These are phyloP conservation scores for Callitettix versicolor DNA, from an alignment of 1,140 invertebrate genomes.

Conservation along the genomic window DNA sequence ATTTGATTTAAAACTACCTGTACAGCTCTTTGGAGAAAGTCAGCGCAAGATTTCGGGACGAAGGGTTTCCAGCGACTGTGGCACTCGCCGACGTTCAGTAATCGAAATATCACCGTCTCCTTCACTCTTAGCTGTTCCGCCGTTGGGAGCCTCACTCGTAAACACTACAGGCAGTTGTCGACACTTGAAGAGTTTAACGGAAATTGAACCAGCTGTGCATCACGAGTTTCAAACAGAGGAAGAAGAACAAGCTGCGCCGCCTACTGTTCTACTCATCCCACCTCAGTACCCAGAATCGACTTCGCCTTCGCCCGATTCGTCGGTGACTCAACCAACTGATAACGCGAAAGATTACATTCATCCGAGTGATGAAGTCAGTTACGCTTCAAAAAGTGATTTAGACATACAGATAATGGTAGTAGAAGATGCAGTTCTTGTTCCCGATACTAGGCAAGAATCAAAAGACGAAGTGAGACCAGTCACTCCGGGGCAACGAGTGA, in stretches of 20 bases:
- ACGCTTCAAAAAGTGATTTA: conserved; percentile 10
- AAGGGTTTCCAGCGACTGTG: conserved; percentile 9
- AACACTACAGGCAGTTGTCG: neutral
- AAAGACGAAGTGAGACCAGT: neutral
- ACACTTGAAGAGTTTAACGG: neutral
- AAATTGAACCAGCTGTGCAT: neutral
- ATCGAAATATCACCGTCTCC: neutral
- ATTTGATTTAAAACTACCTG: neutral
- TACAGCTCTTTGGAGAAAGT: conserved; percentile 6
- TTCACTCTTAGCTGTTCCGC: conserved; percentile 5
- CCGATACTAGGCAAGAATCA: neutral
- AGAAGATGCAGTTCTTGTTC: neutral
- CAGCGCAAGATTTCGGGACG: neutral
- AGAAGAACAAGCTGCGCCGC: conserved; percentile 19
- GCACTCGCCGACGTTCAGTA: neutral
- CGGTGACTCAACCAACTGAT: neutral
- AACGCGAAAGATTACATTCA: neutral
- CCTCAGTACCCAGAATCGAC: conserved; percentile 22
- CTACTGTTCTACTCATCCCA: conserved; percentile 25
- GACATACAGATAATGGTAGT: conserved; percentile 15
- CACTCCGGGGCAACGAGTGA: conserved; percentile 18
- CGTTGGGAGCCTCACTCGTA: neutral
- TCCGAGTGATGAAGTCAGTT: conserved; percentile 7
- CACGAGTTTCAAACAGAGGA: neutral
- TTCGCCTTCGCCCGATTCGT: conserved; percentile 7